Percentiles rank a stretch among this genome's conserved stretches.
These are phyloP conservation scores for Anthopleura xanthogrammica DNA, from an alignment of 92 coral and sea anemone genomes.

Conservation along the genomic window DNA sequence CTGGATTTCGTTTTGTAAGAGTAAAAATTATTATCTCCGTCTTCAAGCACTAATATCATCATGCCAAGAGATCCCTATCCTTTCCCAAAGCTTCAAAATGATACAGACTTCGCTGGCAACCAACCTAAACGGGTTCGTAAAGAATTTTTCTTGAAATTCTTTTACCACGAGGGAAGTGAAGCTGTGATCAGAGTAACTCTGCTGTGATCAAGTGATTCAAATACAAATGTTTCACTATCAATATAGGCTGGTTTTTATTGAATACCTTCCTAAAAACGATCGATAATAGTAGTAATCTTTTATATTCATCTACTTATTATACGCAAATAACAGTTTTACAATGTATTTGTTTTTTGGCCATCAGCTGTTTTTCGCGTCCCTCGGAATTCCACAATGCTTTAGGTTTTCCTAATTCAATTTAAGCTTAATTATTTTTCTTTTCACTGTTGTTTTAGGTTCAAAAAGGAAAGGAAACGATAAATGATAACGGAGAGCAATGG, in stretches of 20 bases:
- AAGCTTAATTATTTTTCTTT: background rate
- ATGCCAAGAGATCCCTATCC: constrained; percentile 99
- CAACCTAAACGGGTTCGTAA: constrained; percentile 64
- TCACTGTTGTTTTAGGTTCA: background rate
- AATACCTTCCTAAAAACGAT: too few species aligned
- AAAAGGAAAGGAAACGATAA: background rate
- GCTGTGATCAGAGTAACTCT: too few species aligned
- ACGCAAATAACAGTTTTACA: too few species aligned
- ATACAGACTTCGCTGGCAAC: constrained; percentile 75
- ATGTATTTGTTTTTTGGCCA: background rate
- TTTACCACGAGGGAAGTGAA: background rate
- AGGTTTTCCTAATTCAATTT: background rate
- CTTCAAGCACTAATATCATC: constrained; percentile 20
- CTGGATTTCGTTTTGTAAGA: background rate
- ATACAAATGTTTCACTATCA: too few species aligned
- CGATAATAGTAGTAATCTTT: too few species aligned
- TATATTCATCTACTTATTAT: too few species aligned
- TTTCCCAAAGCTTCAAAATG: constrained; percentile 93
- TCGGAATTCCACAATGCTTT: too few species aligned
- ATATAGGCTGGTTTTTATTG: too few species aligned
- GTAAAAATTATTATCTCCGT: background rate
- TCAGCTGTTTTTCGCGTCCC: background rate
- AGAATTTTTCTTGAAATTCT: background rate
- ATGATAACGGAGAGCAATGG: constrained; percentile 69
- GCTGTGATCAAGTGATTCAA: too few species aligned